Base-by-base conservation (phyloP, 2,888 invertebrate species). In the Dione vanillae region DNA sequence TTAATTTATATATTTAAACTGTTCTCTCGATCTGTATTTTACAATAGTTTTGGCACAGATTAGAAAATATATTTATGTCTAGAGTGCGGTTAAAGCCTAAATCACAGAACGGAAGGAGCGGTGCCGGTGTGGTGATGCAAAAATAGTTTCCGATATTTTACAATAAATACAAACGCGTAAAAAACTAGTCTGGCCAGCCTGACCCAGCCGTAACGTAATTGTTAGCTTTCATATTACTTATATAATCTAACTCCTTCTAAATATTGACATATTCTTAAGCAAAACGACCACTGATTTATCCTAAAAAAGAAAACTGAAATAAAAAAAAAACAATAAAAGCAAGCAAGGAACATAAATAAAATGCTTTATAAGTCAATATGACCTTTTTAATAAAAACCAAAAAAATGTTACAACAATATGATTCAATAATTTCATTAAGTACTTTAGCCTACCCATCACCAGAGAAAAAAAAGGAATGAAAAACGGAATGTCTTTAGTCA, bases 41-140 rank as follows among this genome's bases (percentile, higher is more conserved):
- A 76, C 73, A 77, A 77, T 80, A 80, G 74, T 85, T 91, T 91
- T 92, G 92, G 92, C 92, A 92, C 92, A 90, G 87, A 85, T 78
- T 81, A 85, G 82, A 81, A 78, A 75, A 76, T 77, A 80, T 80
- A 79, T 80, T 81, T 78, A 81, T 78, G 65, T 84, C 89, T 86
- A 81, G 80, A 83, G 88, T 84, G 83, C 80, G 76, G 74, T 75
- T 86, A 87, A 91, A 87, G 88, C 87, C 91, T 91, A 92, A 86
- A 90, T 91, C 90, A 92, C 91, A 91, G 91, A 90, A 89, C 87
- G 84, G 87, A 90, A 89, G 87, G 86, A 84, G 87, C 87, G 85
- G 89, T 90, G 92, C 88, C 75, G 82, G 85, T 83, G 84, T 80
- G 75, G 84, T 86, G 86, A 87, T 91, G 91, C 88, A 92, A 90